Percentiles rank a stretch among this genome's conserved stretches.
Conservation (phyloP, 2,113 vertebrate species). For the Raja brachyura region DNA sequence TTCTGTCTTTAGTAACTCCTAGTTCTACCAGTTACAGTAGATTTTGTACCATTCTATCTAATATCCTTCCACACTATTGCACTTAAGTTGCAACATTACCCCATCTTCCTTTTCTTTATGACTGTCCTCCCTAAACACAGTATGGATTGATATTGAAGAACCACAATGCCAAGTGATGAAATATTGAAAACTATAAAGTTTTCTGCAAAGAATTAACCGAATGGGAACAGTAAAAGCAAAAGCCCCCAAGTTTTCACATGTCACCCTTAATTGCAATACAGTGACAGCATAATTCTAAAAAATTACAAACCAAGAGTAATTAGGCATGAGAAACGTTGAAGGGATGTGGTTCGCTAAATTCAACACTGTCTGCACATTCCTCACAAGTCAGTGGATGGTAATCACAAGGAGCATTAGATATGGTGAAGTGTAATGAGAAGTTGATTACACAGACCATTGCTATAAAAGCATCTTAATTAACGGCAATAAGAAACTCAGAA, state of each 20-base stretch:
- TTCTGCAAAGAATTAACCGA: background rate
- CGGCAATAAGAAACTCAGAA: background rate
- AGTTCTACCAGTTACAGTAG: too few species aligned
- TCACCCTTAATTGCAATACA: background rate
- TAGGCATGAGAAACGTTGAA: background rate
- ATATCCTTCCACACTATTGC: too few species aligned
- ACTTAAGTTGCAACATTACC: too few species aligned
- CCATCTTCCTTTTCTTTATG: too few species aligned
- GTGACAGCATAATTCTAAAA: background rate
- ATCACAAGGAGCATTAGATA: background rate
- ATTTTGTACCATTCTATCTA: too few species aligned
- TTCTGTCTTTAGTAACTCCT: too few species aligned
- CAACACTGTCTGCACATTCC: background rate
- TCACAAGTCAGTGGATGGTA: background rate
- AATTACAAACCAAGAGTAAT: background rate
- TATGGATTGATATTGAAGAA: too few species aligned
- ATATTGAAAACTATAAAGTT: background rate
- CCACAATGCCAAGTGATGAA: too few species aligned
- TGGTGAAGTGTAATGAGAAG: background rate
- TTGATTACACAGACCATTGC: background rate
- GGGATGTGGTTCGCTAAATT: background rate
- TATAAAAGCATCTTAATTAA: background rate
- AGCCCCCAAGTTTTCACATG: background rate
- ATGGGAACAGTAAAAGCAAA: background rate
- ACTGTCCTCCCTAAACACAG: too few species aligned